phyloP scores from a whole-genome alignment of 2,797 vertebrate species.

The Vespertilio murinus region DNA sequence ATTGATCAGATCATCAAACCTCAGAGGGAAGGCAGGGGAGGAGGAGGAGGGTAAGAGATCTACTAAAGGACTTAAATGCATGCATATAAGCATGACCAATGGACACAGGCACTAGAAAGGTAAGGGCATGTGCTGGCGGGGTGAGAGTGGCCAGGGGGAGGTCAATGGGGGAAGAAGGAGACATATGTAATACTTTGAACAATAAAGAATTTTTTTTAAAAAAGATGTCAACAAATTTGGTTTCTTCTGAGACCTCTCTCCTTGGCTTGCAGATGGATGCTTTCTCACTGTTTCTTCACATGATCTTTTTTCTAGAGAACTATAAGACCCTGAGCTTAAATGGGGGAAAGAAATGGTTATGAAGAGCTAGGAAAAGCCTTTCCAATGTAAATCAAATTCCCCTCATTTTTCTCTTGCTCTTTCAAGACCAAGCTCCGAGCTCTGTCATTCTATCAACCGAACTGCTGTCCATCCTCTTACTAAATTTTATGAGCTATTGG shows the following conservation, averaged over 20 bases:
- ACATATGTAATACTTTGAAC: too few relatives aligned
- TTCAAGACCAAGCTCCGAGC: not conserved
- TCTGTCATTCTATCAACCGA: constrained; percentile 32
- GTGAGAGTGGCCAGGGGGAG: too few relatives aligned
- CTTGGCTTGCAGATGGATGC: not conserved
- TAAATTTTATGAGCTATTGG: constrained; percentile 29
- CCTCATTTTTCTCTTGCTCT: not conserved
- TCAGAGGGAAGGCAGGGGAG: too few relatives aligned
- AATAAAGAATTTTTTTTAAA: too few relatives aligned
- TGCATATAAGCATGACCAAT: too few relatives aligned
- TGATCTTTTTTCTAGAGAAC: not conserved
- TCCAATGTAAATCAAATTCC: not conserved
- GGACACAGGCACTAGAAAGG: too few relatives aligned
- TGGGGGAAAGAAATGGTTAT: not conserved
- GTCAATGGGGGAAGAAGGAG: too few relatives aligned
- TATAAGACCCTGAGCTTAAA: not conserved
- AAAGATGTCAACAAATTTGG: not conserved
- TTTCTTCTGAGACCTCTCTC: not conserved
- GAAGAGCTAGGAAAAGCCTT: constrained; percentile 14
- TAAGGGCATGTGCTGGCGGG: too few relatives aligned
- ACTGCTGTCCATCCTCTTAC: not conserved
- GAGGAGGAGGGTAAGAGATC: too few relatives aligned
- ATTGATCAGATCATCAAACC: too few relatives aligned
- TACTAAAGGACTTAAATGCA: too few relatives aligned
- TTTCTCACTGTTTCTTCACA: not conserved